Conservation (phyloP, 2,888 invertebrate species). For the Notocelia uddmanniana region DNA sequence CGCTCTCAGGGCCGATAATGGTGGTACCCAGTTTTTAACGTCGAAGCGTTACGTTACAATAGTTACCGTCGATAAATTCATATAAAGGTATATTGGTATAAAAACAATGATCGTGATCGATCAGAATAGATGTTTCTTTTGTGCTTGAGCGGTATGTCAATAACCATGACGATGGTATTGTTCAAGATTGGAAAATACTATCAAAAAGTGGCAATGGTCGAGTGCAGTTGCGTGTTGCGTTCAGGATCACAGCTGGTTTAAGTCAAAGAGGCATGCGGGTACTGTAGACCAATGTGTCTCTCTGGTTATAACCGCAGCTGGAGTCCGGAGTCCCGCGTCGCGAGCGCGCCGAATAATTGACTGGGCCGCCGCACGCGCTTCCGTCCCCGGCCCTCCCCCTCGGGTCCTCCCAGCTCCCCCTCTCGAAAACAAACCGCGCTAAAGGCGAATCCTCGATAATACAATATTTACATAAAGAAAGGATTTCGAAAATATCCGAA, state of each 20-base stretch:
- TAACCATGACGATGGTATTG: constrained; percentile 1
- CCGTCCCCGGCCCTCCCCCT: neutral
- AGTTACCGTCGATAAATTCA: neutral
- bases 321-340: constrained; percentile 51
- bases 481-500: constrained; percentile 75
- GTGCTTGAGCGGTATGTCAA: constrained; percentile 1
- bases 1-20: neutral
- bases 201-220: constrained; percentile 6
- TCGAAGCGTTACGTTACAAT: constrained; percentile 8
- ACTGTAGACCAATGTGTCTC: neutral
- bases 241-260: constrained; percentile 9
- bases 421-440: constrained; percentile 71
- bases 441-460: constrained; percentile 77
- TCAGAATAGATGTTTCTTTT: constrained; percentile 9
- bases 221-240: constrained; percentile 10
- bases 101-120: constrained; percentile 1
- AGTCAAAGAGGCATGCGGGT: constrained; percentile 2
- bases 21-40: neutral
- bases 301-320: neutral
- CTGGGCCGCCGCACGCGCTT: constrained; percentile 64
- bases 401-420: constrained; percentile 31
- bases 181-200: neutral
- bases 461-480: constrained; percentile 83
- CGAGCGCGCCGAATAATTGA: constrained; percentile 80
- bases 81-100: neutral